Evolutionary conservation across 1,140 invertebrate species (phyloP), one percentile per base, ranked within the genome.

Genomic region (Chironomus tepperi): DNA sequence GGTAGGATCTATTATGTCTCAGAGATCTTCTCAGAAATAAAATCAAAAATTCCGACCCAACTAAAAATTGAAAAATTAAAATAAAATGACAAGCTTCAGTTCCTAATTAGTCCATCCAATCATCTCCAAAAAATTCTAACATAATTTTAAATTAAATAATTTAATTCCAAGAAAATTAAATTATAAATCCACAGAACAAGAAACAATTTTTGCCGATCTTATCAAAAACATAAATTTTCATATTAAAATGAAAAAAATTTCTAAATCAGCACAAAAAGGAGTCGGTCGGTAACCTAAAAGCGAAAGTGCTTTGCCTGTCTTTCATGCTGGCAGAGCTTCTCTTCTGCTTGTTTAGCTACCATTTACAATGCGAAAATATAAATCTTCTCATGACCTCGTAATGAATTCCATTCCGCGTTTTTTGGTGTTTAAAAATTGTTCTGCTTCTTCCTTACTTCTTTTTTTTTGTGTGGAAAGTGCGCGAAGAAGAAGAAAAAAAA

Each of bases 251-350:
- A n/a, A 57, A 57, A 57, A n/a, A 57, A 57, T 15, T 15, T 12
- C 12, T n/a, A 57, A n/a, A 57, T 57, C 47, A 57, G 47, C 47
- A 57, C n/a, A 57, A 57, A 57, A 57, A 57, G 47, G n/a, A 57
- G n/a, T 57, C n/a, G 43, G 9, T 12, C 43, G 47, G 24, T 34
- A 34, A 34, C 24, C 24, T 34, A 34, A 34, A 5, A 34, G 24
- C 24, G 5, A 34, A 34, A n/a, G 43, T 47, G 15, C 43, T 9
- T 9, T 47, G 47, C 3, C 47, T 57, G 47, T n/a, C n/a, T n/a
- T 57, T 57, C 47, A 57, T 5, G 24, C 24, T 34, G 24, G 24
- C 24, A 34, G 5, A 34, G 10, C 0, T 57, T n/a, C 12, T 57
- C 47, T 57, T 57, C 47, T 57, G 47, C 47, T 57, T 57, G 47